These are phyloP conservation scores for Hormaphis cornu DNA, from an alignment of 1,140 invertebrate genomes.

Conservation along the genomic window DNA sequence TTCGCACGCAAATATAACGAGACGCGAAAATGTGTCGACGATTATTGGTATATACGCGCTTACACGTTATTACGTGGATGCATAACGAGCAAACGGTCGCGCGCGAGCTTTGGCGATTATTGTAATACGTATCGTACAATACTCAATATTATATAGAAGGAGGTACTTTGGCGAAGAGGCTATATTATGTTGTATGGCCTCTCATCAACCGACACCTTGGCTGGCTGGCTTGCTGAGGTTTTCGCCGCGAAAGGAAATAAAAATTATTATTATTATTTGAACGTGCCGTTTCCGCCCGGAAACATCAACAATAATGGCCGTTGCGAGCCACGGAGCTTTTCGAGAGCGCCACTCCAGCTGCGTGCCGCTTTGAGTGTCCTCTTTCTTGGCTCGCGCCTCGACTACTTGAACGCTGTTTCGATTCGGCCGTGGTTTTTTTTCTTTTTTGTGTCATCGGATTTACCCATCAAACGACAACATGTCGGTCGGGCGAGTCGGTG, in stretches of 20 bases:
- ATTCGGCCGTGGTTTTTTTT: not conserved
- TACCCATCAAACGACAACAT: too few relatives aligned
- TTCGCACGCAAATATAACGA: too few relatives aligned
- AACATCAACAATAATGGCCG: slow-evolving; percentile 29
- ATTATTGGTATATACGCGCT: too few relatives aligned
- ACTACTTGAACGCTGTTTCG: slow-evolving; percentile 27
- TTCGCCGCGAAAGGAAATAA: too few relatives aligned
- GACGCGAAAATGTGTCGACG: too few relatives aligned
- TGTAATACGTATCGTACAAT: not conserved
- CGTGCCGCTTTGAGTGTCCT: slow-evolving; percentile 29
- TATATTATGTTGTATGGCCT: too few relatives aligned
- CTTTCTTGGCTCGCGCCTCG: slow-evolving; percentile 26
- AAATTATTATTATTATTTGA: slow-evolving; percentile 30
- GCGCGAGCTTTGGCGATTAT: not conserved
- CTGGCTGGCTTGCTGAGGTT: slow-evolving; percentile 22
- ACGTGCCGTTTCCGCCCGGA: slow-evolving; percentile 19
- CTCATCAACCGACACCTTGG: slow-evolving; percentile 31
- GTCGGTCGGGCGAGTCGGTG: too few relatives aligned
- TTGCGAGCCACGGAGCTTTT: too few relatives aligned
- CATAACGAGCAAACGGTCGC: too few relatives aligned
- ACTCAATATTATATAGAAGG: too few relatives aligned
- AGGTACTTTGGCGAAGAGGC: slow-evolving; percentile 27
- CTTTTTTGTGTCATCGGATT: too few relatives aligned
- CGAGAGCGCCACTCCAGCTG: slow-evolving; percentile 27
- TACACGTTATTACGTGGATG: too few relatives aligned